Conservation (phyloP, 2,113 vertebrate species). For the Proteles cristata region DNA sequence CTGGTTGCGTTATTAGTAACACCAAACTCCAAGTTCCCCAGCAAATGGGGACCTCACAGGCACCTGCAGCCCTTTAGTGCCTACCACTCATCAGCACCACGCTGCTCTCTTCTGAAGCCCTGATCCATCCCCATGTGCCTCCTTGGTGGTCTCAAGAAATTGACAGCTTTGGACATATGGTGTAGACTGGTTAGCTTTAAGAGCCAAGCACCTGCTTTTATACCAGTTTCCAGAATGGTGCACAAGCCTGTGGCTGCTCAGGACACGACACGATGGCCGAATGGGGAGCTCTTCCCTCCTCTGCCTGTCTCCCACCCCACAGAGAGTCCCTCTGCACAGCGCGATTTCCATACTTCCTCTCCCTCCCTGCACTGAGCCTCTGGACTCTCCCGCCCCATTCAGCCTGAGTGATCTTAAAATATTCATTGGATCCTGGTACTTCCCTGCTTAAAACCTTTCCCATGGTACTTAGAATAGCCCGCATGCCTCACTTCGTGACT, state of each 20-base stretch:
- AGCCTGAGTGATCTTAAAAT: background rate
- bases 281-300: background rate
- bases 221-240: background rate
- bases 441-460: background rate
- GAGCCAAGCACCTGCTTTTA: background rate
- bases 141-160: background rate
- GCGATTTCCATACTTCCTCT: background rate
- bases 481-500: background rate
- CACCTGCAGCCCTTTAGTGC: background rate
- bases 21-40: background rate
- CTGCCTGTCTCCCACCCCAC: background rate
- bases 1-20: background rate
- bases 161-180: background rate
- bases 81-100: rapidly evolving
- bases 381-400: background rate
- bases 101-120: background rate
- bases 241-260: background rate
- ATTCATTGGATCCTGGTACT: background rate
- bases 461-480: background rate
- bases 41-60: background rate
- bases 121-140: background rate
- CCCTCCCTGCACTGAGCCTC: background rate
- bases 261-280: no score
- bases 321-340: background rate
- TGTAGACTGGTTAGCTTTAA: background rate